phyloP scores from a whole-genome alignment of 1,140 invertebrate genomes.

The Ganaspis sp. region DNA sequence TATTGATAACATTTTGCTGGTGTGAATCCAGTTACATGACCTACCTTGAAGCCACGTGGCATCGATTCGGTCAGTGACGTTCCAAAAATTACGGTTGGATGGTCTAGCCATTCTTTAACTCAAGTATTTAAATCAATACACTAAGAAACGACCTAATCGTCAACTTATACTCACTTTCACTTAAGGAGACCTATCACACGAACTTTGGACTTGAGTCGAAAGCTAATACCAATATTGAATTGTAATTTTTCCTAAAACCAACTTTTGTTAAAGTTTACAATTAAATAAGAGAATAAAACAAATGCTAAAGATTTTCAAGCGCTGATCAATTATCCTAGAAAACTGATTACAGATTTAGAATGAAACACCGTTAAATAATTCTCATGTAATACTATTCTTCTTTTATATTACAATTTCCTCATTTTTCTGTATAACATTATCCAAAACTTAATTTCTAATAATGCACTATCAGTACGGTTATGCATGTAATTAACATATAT shows the following conservation, averaged over 20 bases:
- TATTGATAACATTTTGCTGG: constrained; percentile 14
- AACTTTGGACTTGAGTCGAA: constrained; percentile 19
- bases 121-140: constrained; percentile 21
- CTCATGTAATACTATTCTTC: no score
- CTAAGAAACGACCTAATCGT: constrained; percentile 11
- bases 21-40: constrained; percentile 22
- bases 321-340: no score
- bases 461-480: background rate
- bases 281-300: no score
- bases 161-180: constrained; percentile 12
- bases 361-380: no score
- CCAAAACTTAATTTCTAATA: no score
- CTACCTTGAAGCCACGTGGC: constrained; percentile 26
- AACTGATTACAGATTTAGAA: no score
- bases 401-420: no score
- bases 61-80: constrained; percentile 26
- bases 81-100: constrained; percentile 22
- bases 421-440: no score
- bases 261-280: no score
- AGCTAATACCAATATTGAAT: background rate
- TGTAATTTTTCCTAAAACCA: background rate
- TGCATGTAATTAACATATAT: background rate
- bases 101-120: constrained; percentile 11
- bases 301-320: no score
- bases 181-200: background rate